phyloP scores from a whole-genome alignment of 2,888 invertebrate species.

The Melangyna quadrimaculata region DNA sequence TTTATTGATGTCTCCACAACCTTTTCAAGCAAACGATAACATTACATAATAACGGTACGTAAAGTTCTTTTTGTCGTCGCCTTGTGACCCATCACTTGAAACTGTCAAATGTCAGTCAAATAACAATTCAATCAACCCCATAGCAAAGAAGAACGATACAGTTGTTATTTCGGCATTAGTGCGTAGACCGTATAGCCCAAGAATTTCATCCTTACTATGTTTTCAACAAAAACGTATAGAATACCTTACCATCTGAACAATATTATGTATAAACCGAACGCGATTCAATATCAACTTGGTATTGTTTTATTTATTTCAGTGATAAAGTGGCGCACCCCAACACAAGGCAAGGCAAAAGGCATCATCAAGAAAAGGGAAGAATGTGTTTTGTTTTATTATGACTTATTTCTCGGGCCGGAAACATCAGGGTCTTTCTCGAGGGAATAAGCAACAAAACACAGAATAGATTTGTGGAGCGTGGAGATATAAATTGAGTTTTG shows the following conservation, averaged over 20 bases:
- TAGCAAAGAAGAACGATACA: neutral
- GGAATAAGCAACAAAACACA: constrained; percentile 18
- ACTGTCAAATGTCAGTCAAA: constrained; percentile 67
- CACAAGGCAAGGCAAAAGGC: neutral
- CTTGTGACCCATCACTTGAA: constrained; percentile 51
- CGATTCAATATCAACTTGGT: neutral
- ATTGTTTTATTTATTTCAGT: constrained; percentile 3
- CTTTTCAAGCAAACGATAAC: constrained; percentile 31
- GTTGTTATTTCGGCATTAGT: constrained; percentile 13
- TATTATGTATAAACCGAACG: neutral
- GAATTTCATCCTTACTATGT: neutral
- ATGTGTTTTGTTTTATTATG: constrained; percentile 39
- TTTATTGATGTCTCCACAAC: constrained; percentile 41
- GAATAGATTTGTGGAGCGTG: constrained; percentile 4
- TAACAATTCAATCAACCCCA: constrained; percentile 64
- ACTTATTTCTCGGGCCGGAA: constrained; percentile 10
- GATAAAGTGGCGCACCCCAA: neutral
- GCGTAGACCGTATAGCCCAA: neutral
- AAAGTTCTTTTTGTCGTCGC: constrained; percentile 14
- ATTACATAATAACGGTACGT: constrained; percentile 53
- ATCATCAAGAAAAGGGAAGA: neutral
- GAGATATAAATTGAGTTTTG: constrained; percentile 58
- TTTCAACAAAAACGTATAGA: neutral
- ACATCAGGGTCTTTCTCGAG: constrained; percentile 2
- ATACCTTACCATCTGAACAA: neutral